Conservation (phyloP, 2,113 vertebrate species). For the Holacanthus passer region DNA sequence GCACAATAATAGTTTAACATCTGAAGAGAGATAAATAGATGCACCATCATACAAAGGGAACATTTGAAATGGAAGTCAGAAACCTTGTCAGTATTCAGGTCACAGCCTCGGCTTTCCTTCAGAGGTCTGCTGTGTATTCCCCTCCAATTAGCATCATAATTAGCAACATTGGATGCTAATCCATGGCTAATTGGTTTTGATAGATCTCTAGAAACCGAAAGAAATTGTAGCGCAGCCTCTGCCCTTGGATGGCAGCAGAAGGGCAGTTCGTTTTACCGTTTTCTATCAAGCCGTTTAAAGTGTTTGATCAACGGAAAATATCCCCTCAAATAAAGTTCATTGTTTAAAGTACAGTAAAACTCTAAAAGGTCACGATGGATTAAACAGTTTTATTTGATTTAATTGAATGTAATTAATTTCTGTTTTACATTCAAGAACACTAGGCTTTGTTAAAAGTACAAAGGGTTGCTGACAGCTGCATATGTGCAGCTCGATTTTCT, state of each 20-base stretch:
- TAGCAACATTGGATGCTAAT: conserved; percentile 61
- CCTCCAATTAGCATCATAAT: conserved; percentile 65
- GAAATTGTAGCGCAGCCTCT: conserved; percentile 11
- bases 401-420: neutral
- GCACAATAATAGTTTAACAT: neutral
- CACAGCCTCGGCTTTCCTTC: conserved; percentile 28
- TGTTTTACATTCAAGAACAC: neutral
- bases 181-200: conserved; percentile 54
- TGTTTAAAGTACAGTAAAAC: neutral
- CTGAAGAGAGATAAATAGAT: conserved; percentile 6
- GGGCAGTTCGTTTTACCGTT: neutral
- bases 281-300: neutral
- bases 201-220: conserved; percentile 46
- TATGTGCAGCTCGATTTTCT: neutral
- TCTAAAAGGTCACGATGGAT: neutral
- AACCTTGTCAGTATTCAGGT: conserved; percentile 40
- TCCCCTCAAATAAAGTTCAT: neutral
- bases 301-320: neutral
- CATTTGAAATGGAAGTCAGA: neutral
- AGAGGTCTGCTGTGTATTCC: conserved; percentile 46
- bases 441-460: neutral
- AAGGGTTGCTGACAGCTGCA: neutral
- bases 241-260: conserved; percentile 40
- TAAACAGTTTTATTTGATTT: neutral
- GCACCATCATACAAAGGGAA: neutral